Base-by-base conservation (phyloP, 2,888 invertebrate species). In the Anaspis maculata region DNA sequence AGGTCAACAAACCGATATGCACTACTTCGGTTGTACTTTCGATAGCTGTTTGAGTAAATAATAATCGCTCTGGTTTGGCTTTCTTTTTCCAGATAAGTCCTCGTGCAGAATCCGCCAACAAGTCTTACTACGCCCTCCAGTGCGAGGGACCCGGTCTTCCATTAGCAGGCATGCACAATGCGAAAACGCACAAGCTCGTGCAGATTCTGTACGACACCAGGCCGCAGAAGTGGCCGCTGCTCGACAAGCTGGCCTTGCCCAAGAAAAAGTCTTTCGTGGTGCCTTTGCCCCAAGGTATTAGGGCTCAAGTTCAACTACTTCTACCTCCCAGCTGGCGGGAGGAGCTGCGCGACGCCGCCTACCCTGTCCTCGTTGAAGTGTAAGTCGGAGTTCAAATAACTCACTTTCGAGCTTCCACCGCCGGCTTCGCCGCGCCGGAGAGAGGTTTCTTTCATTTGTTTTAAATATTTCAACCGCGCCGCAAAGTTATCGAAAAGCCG, bases 61-160 rank as follows among this genome's bases (percentile, higher is more conserved):
- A n/a, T n/a, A n/a, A n/a, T n/a, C n/a, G n/a, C n/a, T n/a, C n/a
- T n/a, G n/a, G n/a, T n/a, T n/a, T n/a, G n/a, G n/a, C n/a, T n/a
- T n/a, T n/a, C n/a, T n/a, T n/a, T n/a, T n/a, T 51, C 22, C 33
- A 65, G 66, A 52, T 64, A 42, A 64, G 60, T 51, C 64, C 64
- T 22, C 55, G 51, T 34, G 47, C 51, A 30, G 51, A 53, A 23
- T 39, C 45, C 15, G 45, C 47, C 13, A 57, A 51, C 34, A 52
- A 57, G 27, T 49, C 59, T 14, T 64, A 51, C 59, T 90, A 88
- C 63, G 88, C 89, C 48, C 73, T 92, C 49, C 80, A 86, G 59
- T 95, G 95, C 66, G 81, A 84, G 52, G 94, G 94, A n/a, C 92
- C 91, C 25, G 88, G 87, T 39, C 76, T 91, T 44, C 92, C 94